A percentile compares a stretch with the other conserved stretches of the same genome.
These are phyloP conservation scores for Phylloscopus collybita DNA, from an alignment of 2,797 vertebrate species.

Conservation along the genomic window DNA sequence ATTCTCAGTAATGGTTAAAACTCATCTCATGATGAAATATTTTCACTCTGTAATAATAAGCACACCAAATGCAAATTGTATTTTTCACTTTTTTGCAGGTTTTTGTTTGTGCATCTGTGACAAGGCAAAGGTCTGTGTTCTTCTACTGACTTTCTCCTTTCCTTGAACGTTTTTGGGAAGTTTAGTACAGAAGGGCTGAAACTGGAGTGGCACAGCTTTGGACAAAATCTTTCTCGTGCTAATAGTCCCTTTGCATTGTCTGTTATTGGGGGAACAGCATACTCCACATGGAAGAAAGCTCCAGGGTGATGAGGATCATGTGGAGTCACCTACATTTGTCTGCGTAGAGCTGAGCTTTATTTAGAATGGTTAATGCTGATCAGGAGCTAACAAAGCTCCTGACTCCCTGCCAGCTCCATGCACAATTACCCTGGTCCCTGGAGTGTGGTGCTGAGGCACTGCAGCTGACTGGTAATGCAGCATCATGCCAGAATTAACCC, in stretches of 20 bases:
- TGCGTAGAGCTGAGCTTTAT: slow-evolving; percentile 44
- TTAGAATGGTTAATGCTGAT: slow-evolving; percentile 61
- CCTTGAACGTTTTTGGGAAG: background rate
- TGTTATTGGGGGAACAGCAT: background rate
- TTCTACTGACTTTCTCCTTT: background rate
- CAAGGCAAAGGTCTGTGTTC: background rate
- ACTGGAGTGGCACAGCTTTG: background rate
- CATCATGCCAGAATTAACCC: slow-evolving; percentile 62
- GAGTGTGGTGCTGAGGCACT: slow-evolving; percentile 43
- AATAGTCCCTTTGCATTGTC: background rate
- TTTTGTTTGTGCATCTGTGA: background rate
- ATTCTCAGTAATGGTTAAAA: background rate
- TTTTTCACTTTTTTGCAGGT: background rate
- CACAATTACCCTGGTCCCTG: slow-evolving; percentile 44
- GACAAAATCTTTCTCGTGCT: background rate
- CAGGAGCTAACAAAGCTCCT: slow-evolving; percentile 49
- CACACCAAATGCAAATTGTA: background rate
- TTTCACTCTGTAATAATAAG: background rate
- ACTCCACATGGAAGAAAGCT: background rate
- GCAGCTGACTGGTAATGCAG: slow-evolving; percentile 53
- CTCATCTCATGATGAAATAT: background rate
- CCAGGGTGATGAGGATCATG: background rate
- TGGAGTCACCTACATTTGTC: slow-evolving; percentile 48
- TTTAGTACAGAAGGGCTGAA: background rate
- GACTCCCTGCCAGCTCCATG: slow-evolving; percentile 41